phyloP scores from a whole-genome alignment of 2,888 invertebrate species.

The Arrhopalites spinosus region DNA sequence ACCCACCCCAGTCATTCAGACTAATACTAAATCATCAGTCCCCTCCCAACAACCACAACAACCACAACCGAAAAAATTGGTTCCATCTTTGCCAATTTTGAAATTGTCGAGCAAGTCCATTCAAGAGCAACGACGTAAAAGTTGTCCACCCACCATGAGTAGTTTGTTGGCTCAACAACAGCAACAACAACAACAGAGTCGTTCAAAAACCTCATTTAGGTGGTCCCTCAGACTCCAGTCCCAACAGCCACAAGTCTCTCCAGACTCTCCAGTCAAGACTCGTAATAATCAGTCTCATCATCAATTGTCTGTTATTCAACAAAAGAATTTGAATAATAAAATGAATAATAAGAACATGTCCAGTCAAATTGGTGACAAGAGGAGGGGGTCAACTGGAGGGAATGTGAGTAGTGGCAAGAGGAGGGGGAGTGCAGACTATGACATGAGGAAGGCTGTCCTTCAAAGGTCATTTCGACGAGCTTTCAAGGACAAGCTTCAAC shows the following conservation, averaged over 20 bases:
- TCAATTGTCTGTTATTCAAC: too few species aligned
- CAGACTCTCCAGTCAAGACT: too few species aligned
- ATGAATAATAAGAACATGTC: background rate
- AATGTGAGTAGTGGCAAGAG: background rate
- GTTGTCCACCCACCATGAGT: slow-evolving; percentile 10
- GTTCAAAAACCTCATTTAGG: background rate
- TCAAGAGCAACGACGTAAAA: background rate
- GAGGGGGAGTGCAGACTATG: slow-evolving; percentile 16
- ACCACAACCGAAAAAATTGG: background rate
- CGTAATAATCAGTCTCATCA: too few species aligned
- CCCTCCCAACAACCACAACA: background rate
- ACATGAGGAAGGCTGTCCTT: slow-evolving; percentile 28
- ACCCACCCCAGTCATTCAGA: background rate
- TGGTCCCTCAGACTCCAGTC: background rate
- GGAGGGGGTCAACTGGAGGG: background rate
- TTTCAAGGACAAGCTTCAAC: slow-evolving; percentile 9
- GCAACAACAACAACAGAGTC: background rate
- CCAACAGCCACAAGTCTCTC: background rate
- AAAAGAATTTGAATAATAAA: background rate
- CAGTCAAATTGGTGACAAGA: background rate
- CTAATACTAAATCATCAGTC: background rate
- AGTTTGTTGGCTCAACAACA: background rate
- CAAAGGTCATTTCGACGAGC: slow-evolving; percentile 21
- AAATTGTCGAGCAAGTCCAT: background rate
- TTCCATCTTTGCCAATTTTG: background rate